Base-by-base conservation (phyloP, 2,888 invertebrate species). In the Athalia rosae region DNA sequence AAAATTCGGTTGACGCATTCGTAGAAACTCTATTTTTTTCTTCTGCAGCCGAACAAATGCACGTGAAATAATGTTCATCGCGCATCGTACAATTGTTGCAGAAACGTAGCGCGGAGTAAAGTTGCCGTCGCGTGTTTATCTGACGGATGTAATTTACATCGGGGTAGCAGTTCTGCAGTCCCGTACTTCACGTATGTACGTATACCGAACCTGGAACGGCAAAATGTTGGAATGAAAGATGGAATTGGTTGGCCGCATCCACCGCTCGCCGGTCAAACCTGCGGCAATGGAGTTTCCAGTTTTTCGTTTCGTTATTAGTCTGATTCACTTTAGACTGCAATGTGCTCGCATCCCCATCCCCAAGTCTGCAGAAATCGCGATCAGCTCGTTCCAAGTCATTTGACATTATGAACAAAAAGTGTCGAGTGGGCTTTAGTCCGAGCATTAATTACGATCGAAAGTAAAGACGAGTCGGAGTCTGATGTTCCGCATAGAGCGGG, bases 341-440 rank as follows among this genome's bases (percentile, higher is more conserved):
- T 71, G 71, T 43, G 13, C 58, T 41, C 58, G 71, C 71, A 71
- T 71, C 13, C 58, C 11, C 45, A 6, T 9, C 59, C 13, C 74
- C 48, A 74, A 74, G 9, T 15, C n/a, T 9, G 61, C 47, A 28
- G 28, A 28, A 28, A 28, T 15, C 59, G 47, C 74, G 74, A 74
- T 74, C 74, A 62, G 47, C 74, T 74, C 28, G 74, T 74, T 74
- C 45, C 62, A 58, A 71, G 13, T 71, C 71, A 71, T 71, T 71
- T 71, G 71, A 71, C 71, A 45, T 58, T 15, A 58, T 28, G 58
- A 28, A 9, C 8, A 13, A 71, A 13, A 71, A 45, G 13, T 67
- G 43, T 13, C 71, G 71, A 71, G 53, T 67, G 58, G 53, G 56
- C 41, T 71, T 71, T 71, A 58, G 58, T 13, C 45, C 15, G 58